A percentile compares a stretch with the other conserved stretches of the same genome.
Conservation (phyloP, 2,113 vertebrate species). For the Platysteira castanea region DNA sequence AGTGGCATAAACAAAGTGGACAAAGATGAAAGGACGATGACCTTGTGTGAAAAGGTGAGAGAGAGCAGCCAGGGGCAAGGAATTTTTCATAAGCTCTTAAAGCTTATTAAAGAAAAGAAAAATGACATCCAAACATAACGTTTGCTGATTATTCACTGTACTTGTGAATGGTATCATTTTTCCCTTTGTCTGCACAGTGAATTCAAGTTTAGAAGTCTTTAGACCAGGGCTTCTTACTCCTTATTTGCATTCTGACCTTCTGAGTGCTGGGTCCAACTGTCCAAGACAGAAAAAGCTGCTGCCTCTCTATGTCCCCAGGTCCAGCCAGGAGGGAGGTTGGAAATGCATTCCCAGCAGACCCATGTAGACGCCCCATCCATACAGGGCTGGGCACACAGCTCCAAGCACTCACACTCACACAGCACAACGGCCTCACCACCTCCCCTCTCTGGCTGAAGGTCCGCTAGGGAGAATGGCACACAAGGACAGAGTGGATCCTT, state of each 20-base stretch:
- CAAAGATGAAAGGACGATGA: not conserved
- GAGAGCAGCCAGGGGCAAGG: not conserved
- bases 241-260: not conserved
- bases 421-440: not conserved
- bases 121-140: not conserved
- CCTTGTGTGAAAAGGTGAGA: not conserved
- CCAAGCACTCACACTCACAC: not conserved
- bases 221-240: not conserved
- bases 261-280: not conserved
- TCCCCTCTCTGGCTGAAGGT: not conserved
- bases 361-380: not conserved
- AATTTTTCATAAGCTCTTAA: not conserved
- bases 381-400: not conserved
- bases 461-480: not conserved
- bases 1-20: not conserved
- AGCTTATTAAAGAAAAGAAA: not conserved
- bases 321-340: not conserved
- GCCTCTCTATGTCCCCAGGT: not conserved
- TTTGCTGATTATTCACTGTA: not conserved
- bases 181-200: not conserved
- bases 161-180: rapidly evolving
- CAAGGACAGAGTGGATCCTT: not conserved
- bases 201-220: not conserved
- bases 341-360: not conserved
- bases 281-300: not conserved